A percentile compares a stretch with the other conserved stretches of the same genome.
These are phyloP conservation scores for Luperina testacea DNA, from an alignment of 2,888 invertebrate species.

Conservation along the genomic window DNA sequence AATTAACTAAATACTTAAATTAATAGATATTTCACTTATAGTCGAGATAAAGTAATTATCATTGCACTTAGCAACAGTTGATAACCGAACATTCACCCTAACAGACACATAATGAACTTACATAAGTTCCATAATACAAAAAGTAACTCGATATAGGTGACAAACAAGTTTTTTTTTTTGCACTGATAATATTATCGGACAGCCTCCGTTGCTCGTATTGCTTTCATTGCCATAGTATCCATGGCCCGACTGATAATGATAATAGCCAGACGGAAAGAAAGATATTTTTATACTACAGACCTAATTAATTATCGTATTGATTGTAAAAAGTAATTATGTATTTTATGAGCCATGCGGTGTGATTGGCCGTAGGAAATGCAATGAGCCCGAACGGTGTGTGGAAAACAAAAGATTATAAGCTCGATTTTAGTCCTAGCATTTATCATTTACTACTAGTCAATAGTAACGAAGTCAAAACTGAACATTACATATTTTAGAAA, in stretches of 20 bases:
- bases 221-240: slow-evolving; percentile 63
- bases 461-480: too few relatives aligned
- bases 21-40: slow-evolving; percentile 62
- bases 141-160: slow-evolving; percentile 70
- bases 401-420: neutral
- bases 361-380: slow-evolving; percentile 1
- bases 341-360: slow-evolving; percentile 35
- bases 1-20: slow-evolving; percentile 20
- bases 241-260: slow-evolving; percentile 67
- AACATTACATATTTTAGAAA: too few relatives aligned
- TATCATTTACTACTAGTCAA: neutral
- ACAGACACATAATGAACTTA: slow-evolving; percentile 57
- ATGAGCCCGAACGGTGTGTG: neutral
- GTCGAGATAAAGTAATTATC: slow-evolving; percentile 62
- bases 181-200: slow-evolving; percentile 66
- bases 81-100: slow-evolving; percentile 73
- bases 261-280: slow-evolving; percentile 49
- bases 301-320: slow-evolving; percentile 33
- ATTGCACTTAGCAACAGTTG: slow-evolving; percentile 70
- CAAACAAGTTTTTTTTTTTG: slow-evolving; percentile 66
- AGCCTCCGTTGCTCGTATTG: slow-evolving; percentile 62
- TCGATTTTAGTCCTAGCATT: neutral
- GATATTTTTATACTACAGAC: slow-evolving; percentile 55
- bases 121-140: slow-evolving; percentile 66
- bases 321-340: slow-evolving; percentile 37